Percentiles rank a stretch among this genome's conserved stretches.
Evolutionary conservation across 2,888 invertebrate species (phyloP).

Genomic region (Patella caerulea): DNA sequence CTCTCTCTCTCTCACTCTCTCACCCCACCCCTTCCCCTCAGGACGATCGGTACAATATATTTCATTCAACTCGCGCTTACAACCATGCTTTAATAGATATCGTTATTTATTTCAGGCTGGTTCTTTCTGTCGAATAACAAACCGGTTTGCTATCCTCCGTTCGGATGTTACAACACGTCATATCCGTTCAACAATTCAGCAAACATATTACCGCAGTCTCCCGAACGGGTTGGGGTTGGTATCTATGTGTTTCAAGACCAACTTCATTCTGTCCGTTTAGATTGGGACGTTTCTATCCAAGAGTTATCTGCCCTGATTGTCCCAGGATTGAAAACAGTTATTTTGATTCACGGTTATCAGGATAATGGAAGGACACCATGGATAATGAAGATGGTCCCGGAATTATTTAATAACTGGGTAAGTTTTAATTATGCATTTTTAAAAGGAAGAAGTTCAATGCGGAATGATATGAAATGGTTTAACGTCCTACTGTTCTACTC

Average conservation of each 20-base stretch:
- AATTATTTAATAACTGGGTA: conserved; percentile 10
- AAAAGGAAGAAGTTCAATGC: too few species aligned
- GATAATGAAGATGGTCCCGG: conserved; percentile 21
- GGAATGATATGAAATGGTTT: too few species aligned
- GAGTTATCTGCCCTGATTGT: conserved; percentile 4
- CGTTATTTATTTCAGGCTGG: too few species aligned
- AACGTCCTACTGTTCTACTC: too few species aligned
- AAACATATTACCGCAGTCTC: not conserved
- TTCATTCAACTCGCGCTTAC: too few species aligned
- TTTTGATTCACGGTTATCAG: conserved; percentile 30
- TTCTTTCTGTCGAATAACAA: too few species aligned
- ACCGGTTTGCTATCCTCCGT: not conserved
- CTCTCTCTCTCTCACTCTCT: too few species aligned
- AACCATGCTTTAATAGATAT: too few species aligned
- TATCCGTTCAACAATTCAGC: not conserved
- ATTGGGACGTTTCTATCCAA: not conserved
- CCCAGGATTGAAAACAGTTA: conserved; percentile 17
- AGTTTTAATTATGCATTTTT: not conserved
- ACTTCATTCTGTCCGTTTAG: not conserved
- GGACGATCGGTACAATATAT: too few species aligned
- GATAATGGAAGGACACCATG: conserved; percentile 23
- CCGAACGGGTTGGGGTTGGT: not conserved
- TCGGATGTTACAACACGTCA: not conserved
- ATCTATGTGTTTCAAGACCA: not conserved
- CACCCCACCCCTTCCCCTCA: too few species aligned